Percentiles rank a stretch among this genome's conserved stretches.
Evolutionary conservation across 1,140 invertebrate genomes (phyloP).

Genomic region (Cotesia typhae): DNA sequence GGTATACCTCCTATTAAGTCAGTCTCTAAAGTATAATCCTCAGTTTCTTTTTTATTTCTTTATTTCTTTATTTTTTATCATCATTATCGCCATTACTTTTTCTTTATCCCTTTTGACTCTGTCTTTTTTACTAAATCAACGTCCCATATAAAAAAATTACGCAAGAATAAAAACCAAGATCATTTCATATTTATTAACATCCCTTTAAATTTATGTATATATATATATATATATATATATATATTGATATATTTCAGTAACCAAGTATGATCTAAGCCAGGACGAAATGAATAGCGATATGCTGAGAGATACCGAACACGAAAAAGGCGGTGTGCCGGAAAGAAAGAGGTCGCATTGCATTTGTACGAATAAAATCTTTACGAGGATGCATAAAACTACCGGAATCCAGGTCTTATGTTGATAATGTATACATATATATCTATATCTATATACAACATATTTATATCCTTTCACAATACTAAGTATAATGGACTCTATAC

Average conservation of each 20-base stretch:
- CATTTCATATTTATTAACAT: neutral
- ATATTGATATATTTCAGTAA: no score
- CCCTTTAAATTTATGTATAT: neutral
- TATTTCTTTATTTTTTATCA: neutral
- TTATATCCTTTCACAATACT: neutral
- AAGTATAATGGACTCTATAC: neutral
- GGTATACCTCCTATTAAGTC: neutral
- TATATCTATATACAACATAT: conserved; percentile 12
- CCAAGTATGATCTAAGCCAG: neutral
- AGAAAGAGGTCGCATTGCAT: conserved; percentile 32
- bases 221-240: no score
- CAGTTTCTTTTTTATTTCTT: neutral
- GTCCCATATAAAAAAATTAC: neutral
- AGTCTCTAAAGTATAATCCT: neutral
- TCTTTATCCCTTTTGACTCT: neutral
- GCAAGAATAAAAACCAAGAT: neutral
- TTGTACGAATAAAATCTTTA: conserved; percentile 53
- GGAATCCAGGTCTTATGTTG: conserved; percentile 21
- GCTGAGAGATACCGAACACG: conserved; percentile 27
- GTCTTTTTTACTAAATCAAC: neutral
- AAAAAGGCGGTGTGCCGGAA: conserved; percentile 30
- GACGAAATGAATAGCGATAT: conserved; percentile 12
- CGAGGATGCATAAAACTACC: conserved; percentile 45
- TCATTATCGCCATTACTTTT: neutral
- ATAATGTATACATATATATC: neutral